Base-by-base conservation (phyloP, 1,140 invertebrate genomes). In the Heterodera schachtii region DNA sequence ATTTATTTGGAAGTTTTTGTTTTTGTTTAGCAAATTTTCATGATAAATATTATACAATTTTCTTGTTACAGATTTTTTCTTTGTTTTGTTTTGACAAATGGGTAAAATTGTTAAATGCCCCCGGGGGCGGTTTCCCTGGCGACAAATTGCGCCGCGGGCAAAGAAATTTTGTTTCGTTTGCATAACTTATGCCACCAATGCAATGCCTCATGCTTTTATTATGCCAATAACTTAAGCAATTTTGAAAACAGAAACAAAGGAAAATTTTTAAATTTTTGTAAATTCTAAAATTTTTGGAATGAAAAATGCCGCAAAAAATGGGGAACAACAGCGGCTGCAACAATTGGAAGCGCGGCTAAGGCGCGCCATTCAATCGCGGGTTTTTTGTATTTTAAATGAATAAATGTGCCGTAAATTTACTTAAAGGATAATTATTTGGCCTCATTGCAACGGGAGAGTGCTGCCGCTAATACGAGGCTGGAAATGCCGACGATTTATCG, bases 321-420 rank as follows among this genome's bases (percentile, higher is more conserved):
- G 1, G 69, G 69, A 71, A 41, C 11, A 71, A 46, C 69, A 46
- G 44, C 31, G 69, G 8, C 44, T 71, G 21, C 41, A 46, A 11
- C 69, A 71, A 46, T 46, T 71, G 69, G 69, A 71, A 19, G 69
- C 69, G 44, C 69, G 69, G 31, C 31, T 71, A 41, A 71, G 19
- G 21, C 69, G 69, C 11, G 69, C 69, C 2, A 71, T 71, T 13
- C 31, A 46, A 71, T 71, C 69, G 41, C 31, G 69, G 44, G 69
- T 71, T 71, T 46, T 41, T 46, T 9, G 5, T 41, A 13, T 71
- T 71, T 46, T 64, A 19, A 64, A 64, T 71, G 31, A 31, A 31
- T 31, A 31, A 31, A 31, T 31, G 31, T 66, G 8, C 8, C 19
- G 19, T 46, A 31, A 71, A 43, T 71, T 71, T 71, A 31, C 31